Conservation (phyloP, 2,888 invertebrate genomes). For the Archips crataeganus region DNA sequence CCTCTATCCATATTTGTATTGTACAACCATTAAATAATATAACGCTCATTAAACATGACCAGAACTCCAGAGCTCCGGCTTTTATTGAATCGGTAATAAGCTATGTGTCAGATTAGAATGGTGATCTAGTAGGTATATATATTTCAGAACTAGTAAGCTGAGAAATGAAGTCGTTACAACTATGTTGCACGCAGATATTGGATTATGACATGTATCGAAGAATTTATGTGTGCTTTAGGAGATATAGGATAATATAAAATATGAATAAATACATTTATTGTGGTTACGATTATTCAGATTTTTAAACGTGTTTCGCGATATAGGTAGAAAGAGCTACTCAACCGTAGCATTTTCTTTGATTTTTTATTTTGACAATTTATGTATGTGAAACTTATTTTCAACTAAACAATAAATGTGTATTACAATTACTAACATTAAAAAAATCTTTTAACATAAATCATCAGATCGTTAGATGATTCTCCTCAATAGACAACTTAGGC, state of each 20-base stretch:
- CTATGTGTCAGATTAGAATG: not conserved
- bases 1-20: constrained; percentile 25
- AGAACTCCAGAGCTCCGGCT: not conserved
- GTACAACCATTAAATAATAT: constrained; percentile 25
- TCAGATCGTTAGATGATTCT: too few species aligned
- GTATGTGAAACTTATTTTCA: too few species aligned
- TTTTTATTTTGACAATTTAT: too few species aligned
- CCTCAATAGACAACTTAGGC: too few species aligned
- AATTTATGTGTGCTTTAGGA: constrained; percentile 6
- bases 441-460: too few species aligned
- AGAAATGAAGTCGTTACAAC: constrained; percentile 17
- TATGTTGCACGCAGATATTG: constrained; percentile 20
- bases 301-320: too few species aligned
- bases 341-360: too few species aligned
- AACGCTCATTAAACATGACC: constrained; percentile 22
- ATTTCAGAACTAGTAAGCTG: constrained; percentile 9
- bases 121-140: not conserved
- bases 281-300: too few species aligned
- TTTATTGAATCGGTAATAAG: not conserved
- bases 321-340: too few species aligned
- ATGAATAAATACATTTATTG: too few species aligned
- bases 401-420: too few species aligned
- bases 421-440: too few species aligned
- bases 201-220: constrained; percentile 9
- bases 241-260: not conserved